Evolutionary conservation across 2,113 vertebrate genomes (phyloP).

Genomic region (Indri indri): DNA sequence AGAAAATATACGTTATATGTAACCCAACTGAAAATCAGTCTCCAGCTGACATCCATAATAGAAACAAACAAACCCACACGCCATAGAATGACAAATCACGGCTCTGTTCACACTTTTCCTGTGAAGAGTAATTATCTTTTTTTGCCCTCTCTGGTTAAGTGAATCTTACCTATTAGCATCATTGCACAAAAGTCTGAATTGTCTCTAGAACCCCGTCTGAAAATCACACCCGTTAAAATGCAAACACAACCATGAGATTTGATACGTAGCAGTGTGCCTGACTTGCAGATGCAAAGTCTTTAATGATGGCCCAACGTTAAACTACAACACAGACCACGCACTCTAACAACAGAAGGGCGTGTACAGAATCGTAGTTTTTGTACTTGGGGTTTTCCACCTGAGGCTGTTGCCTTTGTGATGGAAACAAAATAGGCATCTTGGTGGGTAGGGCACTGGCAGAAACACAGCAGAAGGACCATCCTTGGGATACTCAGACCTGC

Average conservation of each 20-base stretch:
- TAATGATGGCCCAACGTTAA: background rate
- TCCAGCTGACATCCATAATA: background rate
- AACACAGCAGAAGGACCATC: background rate
- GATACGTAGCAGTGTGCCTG: accelerated
- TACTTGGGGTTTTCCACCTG: background rate
- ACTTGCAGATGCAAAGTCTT: background rate
- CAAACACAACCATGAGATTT: background rate
- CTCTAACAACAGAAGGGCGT: background rate
- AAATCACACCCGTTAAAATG: background rate
- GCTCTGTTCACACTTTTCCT: background rate
- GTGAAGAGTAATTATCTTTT: background rate
- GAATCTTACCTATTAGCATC: background rate
- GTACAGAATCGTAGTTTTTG: background rate
- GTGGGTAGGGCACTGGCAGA: background rate
- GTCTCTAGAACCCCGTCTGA: background rate
- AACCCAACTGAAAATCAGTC: background rate
- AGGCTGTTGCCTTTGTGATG: background rate
- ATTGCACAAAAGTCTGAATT: background rate
- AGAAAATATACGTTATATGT: background rate
- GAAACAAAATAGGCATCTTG: background rate
- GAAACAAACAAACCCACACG: background rate
- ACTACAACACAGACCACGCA: background rate
- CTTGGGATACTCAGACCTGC: background rate
- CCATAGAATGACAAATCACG: background rate
- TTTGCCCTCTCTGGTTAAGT: background rate